Evolutionary conservation across 2,888 invertebrate species (phyloP).

Genomic region (Cecidostiba fungosa): DNA sequence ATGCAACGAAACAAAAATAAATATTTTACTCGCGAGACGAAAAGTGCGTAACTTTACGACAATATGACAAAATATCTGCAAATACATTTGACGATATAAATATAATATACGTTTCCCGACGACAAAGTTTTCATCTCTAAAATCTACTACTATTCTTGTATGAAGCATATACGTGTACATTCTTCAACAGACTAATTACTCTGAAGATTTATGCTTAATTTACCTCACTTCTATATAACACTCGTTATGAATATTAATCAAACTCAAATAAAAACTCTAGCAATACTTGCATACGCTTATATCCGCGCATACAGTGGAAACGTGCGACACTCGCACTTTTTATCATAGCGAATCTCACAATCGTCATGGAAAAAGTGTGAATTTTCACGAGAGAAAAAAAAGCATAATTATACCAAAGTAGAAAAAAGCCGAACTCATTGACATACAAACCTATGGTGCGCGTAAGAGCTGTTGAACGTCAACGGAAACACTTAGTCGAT

Average conservation of each 20-base stretch:
- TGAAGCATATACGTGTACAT: neutral
- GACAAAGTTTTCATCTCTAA: too few species aligned
- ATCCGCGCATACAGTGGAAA: neutral
- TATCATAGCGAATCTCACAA: neutral
- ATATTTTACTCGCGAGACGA: neutral
- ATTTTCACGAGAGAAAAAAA: neutral
- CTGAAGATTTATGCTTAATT: neutral
- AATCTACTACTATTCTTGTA: neutral
- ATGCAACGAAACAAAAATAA: neutral
- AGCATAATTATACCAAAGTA: neutral
- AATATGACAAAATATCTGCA: too few species aligned
- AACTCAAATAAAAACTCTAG: neutral
- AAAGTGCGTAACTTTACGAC: neutral
- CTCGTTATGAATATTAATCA: constrained; percentile 11
- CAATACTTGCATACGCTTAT: neutral
- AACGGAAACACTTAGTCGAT: too few species aligned
- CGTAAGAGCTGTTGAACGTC: neutral
- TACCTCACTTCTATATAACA: neutral
- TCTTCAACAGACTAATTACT: neutral
- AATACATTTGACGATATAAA: too few species aligned
- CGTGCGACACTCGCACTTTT: neutral
- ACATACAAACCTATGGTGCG: neutral
- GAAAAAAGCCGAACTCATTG: neutral
- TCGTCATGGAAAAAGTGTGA: neutral
- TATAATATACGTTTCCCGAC: too few species aligned